These are phyloP conservation scores for Torymus auratus DNA, from an alignment of 2,888 invertebrate species.

Conservation along the genomic window DNA sequence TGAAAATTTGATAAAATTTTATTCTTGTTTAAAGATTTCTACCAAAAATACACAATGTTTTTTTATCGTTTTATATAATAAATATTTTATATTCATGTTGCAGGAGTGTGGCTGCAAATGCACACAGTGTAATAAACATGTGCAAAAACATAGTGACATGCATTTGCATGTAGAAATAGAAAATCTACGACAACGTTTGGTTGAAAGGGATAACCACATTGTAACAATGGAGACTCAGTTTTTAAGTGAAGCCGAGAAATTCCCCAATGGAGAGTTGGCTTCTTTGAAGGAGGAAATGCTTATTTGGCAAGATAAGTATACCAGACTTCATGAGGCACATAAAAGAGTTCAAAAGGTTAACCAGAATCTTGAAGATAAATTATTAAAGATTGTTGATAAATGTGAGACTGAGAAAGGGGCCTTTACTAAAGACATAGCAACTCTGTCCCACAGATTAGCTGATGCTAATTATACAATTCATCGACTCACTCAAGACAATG, in stretches of 20 bases:
- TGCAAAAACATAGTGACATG: slow-evolving; percentile 77
- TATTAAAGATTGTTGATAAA: slow-evolving; percentile 93
- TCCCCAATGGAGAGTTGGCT: slow-evolving; percentile 84
- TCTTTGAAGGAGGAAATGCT: slow-evolving; percentile 89
- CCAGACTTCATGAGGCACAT: slow-evolving; percentile 93
- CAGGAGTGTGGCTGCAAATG: slow-evolving; percentile 82
- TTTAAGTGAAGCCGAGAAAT: slow-evolving; percentile 83
- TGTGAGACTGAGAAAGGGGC: slow-evolving; percentile 93
- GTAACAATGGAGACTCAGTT: slow-evolving; percentile 92
- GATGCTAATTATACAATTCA: slow-evolving; percentile 91
- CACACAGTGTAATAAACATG: slow-evolving; percentile 76
- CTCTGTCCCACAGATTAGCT: slow-evolving; percentile 88
- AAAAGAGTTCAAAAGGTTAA: slow-evolving; percentile 95
- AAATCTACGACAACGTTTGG: slow-evolving; percentile 87
- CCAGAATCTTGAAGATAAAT: slow-evolving; percentile 95
- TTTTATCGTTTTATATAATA: no score
- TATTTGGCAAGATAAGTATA: slow-evolving; percentile 94
- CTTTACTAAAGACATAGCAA: slow-evolving; percentile 91
- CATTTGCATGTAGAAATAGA: slow-evolving; percentile 93
- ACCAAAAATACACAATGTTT: no score
- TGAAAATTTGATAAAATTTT: no score
- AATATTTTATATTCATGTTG: slow-evolving; percentile 39
- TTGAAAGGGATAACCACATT: slow-evolving; percentile 90
- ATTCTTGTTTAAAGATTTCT: no score
- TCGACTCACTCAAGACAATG: slow-evolving; percentile 91